Conservation (phyloP, 2,888 invertebrate species). For the Tipula lateralis region DNA sequence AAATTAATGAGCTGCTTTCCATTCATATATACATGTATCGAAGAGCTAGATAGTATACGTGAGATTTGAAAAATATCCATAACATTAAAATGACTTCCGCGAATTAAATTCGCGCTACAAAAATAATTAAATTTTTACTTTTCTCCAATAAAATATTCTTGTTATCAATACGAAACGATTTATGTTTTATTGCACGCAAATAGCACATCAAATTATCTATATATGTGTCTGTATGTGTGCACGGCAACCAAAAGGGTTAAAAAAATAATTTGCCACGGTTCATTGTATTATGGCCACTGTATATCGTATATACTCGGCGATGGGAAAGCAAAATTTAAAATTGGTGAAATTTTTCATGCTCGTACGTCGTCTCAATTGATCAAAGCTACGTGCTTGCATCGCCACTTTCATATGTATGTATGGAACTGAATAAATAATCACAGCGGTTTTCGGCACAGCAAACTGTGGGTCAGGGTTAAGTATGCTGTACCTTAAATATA, state of each 20-base stretch:
- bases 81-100: constrained; percentile 11
- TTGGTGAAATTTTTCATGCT: not conserved
- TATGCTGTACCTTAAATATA: too few species aligned
- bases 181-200: constrained; percentile 11
- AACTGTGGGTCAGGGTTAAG: too few species aligned
- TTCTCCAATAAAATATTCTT: not conserved
- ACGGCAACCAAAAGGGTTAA: not conserved
- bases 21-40: not conserved
- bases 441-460: too few species aligned
- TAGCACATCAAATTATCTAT: not conserved
- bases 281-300: not conserved
- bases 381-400: not conserved
- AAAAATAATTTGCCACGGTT: not conserved
- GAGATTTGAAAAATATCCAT: constrained; percentile 24
- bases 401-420: too few species aligned
- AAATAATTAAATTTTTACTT: not conserved
- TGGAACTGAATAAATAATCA: too few species aligned
- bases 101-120: not conserved
- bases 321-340: not conserved
- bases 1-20: not conserved
- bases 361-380: not conserved
- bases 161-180: not conserved
- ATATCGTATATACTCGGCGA: not conserved
- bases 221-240: not conserved
- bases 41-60: not conserved